Evolutionary conservation across 2,888 invertebrate genomes (phyloP).

Genomic region (Drosophila greeni): DNA sequence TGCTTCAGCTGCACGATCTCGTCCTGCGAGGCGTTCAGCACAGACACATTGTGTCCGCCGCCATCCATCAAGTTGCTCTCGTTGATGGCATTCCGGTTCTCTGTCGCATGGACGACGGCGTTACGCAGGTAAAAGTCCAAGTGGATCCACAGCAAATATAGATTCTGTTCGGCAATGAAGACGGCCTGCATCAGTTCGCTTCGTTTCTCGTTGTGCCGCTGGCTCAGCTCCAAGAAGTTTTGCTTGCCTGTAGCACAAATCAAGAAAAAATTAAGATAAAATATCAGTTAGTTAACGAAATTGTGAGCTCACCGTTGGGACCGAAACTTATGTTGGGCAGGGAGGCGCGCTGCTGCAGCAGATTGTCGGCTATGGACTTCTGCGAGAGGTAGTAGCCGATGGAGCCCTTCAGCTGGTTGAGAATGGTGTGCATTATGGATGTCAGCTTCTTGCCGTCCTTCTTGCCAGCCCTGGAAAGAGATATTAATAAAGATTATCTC

Average conservation of each 20-base stretch:
- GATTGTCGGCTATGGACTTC: slow-evolving; percentile 80
- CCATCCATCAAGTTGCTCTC: slow-evolving; percentile 54
- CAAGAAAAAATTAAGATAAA: no score
- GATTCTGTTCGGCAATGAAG: slow-evolving; percentile 85
- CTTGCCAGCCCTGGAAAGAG: slow-evolving; percentile 49
- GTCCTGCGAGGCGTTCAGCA: slow-evolving; percentile 82
- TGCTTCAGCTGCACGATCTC: slow-evolving; percentile 85
- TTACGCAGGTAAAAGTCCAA: slow-evolving; percentile 85
- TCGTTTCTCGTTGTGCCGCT: slow-evolving; percentile 81
- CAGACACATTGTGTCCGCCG: slow-evolving; percentile 76
- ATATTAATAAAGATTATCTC: no score
- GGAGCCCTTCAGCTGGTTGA: slow-evolving; percentile 81
- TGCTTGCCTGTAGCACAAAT: slow-evolving; percentile 70
- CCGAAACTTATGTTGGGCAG: slow-evolving; percentile 55
- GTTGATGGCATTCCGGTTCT: slow-evolving; percentile 59
- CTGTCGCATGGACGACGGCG: slow-evolving; percentile 80
- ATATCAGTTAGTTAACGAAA: no score
- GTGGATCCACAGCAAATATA: slow-evolving; percentile 89
- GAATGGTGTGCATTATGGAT: slow-evolving; percentile 80
- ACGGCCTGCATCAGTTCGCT: slow-evolving; percentile 82
- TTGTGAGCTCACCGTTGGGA: slow-evolving; percentile 38
- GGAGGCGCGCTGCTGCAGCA: slow-evolving; percentile 68
- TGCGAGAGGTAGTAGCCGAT: slow-evolving; percentile 81
- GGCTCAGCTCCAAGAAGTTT: slow-evolving; percentile 78
- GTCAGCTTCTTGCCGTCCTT: slow-evolving; percentile 73